Percentiles rank a stretch among this genome's conserved stretches.
phyloP scores from a whole-genome alignment of 2,797 vertebrate species.

The Sebastolobus altivelis region DNA sequence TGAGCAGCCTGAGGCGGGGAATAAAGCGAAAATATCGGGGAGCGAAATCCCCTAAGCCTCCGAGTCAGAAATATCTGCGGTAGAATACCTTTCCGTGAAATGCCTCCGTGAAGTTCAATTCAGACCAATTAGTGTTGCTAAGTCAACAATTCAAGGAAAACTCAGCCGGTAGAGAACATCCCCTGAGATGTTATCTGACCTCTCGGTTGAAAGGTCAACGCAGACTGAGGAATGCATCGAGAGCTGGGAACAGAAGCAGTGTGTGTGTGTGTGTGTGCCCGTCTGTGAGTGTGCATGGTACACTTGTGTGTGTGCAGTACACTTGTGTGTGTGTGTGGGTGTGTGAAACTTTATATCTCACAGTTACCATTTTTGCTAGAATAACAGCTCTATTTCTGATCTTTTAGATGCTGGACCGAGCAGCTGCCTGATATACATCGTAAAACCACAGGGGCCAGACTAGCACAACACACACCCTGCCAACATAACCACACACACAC shows the following conservation, averaged over 20 bases:
- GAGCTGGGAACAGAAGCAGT: slow-evolving; percentile 46
- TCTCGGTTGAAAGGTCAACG: slow-evolving; percentile 53
- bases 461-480: slow-evolving; percentile 62
- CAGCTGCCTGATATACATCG: slow-evolving; percentile 75
- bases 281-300: neutral
- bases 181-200: slow-evolving; percentile 67
- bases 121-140: slow-evolving; percentile 66
- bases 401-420: slow-evolving; percentile 45
- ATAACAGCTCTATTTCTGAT: slow-evolving; percentile 68
- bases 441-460: slow-evolving; percentile 55
- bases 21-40: slow-evolving; percentile 51
- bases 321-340: slow-evolving; percentile 6
- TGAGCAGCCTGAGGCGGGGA: slow-evolving; percentile 6
- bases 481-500: slow-evolving; percentile 56
- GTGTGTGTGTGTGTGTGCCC: neutral
- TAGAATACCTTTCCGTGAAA: slow-evolving; percentile 59
- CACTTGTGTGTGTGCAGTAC: slow-evolving; percentile 11
- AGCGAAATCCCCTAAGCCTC: slow-evolving; percentile 48
- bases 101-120: slow-evolving; percentile 53
- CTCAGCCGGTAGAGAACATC: slow-evolving; percentile 53
- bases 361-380: slow-evolving; percentile 47
- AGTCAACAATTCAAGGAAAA: slow-evolving; percentile 62
- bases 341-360: slow-evolving; percentile 52
- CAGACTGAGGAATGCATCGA: slow-evolving; percentile 48
- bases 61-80: slow-evolving; percentile 59